phyloP scores from a whole-genome alignment of 2,797 vertebrate species.

The Tolypeutes matacus region DNA sequence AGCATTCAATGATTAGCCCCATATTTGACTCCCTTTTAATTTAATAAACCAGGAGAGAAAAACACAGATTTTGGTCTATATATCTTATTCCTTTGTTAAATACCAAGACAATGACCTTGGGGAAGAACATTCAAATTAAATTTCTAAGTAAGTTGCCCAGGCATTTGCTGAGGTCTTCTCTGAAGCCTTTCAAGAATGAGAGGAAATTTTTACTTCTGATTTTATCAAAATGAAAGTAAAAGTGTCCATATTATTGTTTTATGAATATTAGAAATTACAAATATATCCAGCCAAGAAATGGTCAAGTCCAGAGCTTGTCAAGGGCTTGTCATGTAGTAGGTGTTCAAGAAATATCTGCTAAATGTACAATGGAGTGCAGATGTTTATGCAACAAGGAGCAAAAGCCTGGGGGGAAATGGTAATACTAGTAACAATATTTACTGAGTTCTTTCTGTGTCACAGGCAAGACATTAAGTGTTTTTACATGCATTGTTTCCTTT shows the following conservation, averaged over 20 bases:
- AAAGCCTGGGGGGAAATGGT: background rate
- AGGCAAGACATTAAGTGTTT: background rate
- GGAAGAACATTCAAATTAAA: background rate
- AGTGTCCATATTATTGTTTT: background rate
- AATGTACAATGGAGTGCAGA: background rate
- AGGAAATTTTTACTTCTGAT: background rate
- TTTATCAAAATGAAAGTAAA: background rate
- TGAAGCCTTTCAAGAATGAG: background rate
- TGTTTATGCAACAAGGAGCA: background rate
- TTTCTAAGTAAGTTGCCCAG: constrained; percentile 14
- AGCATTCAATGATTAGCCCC: constrained; percentile 32
- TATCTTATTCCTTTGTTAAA: constrained; percentile 50
- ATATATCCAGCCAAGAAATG: background rate
- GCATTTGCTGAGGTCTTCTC: background rate
- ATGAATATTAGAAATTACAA: background rate
- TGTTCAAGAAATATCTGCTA: background rate
- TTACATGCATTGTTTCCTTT: background rate
- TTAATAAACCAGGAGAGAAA: constrained; percentile 50
- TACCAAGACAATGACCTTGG: constrained; percentile 39
- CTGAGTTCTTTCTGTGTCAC: background rate
- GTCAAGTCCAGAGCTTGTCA: background rate
- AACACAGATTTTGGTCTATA: background rate
- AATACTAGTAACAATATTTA: background rate
- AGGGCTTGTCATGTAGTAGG: background rate
- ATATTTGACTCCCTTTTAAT: constrained; percentile 56